phyloP scores from a whole-genome alignment of 2,113 vertebrate genomes.

The Perca flavescens region DNA sequence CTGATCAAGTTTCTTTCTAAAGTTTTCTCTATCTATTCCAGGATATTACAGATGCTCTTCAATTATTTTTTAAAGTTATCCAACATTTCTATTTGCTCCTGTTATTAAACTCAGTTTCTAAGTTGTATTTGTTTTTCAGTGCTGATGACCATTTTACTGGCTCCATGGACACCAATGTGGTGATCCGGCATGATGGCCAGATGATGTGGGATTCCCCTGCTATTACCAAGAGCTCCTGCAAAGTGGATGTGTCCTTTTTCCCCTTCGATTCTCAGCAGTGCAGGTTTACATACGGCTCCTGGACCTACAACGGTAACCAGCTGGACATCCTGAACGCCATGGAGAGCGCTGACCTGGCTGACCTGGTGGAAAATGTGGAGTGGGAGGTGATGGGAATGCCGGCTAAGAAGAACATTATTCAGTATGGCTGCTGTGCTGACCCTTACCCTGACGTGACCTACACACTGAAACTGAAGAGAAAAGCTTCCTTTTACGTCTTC shows the following conservation, averaged over 20 bases:
- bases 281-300: slow-evolving; percentile 93
- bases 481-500: slow-evolving; percentile 92
- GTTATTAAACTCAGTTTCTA: background rate
- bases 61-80: background rate
- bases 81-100: background rate
- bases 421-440: slow-evolving; percentile 93
- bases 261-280: slow-evolving; percentile 92
- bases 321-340: slow-evolving; percentile 87
- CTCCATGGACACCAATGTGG: slow-evolving; percentile 92
- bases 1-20: slow-evolving; percentile 18
- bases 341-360: slow-evolving; percentile 85
- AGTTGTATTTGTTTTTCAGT: slow-evolving; percentile 72
- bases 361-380: slow-evolving; percentile 93
- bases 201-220: slow-evolving; percentile 92
- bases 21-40: background rate
- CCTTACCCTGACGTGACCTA: slow-evolving; percentile 93
- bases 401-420: slow-evolving; percentile 85
- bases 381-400: slow-evolving; percentile 94
- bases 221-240: slow-evolving; percentile 95
- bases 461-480: slow-evolving; percentile 89
- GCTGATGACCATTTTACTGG: slow-evolving; percentile 87
- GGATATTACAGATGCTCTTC: background rate
- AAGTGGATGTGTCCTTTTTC: slow-evolving; percentile 93
- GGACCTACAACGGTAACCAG: slow-evolving; percentile 94
- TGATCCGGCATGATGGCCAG: slow-evolving; percentile 88